These are phyloP conservation scores for Aegithalos caudatus DNA, from an alignment of 2,113 vertebrate species.

Conservation along the genomic window DNA sequence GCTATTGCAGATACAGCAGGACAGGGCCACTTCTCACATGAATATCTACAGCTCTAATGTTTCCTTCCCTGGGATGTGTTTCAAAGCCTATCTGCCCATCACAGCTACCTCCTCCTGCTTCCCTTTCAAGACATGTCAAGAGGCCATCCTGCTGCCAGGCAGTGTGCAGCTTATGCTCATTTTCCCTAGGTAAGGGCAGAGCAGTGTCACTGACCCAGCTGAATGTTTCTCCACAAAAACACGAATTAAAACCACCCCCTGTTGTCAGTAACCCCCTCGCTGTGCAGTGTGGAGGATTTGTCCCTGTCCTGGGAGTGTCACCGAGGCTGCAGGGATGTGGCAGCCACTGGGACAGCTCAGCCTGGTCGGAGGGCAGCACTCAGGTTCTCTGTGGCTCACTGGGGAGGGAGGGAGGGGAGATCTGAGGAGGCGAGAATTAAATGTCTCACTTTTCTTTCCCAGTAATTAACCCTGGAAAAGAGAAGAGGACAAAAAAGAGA, in stretches of 20 bases:
- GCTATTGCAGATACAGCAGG: neutral
- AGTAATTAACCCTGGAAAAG: slow-evolving; percentile 33
- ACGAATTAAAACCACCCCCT: slow-evolving; percentile 18
- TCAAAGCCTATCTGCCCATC: slow-evolving; percentile 10
- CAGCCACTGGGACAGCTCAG: neutral
- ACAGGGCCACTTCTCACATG: neutral
- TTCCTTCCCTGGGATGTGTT: neutral
- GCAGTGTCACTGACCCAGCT: neutral
- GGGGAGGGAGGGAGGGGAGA: neutral
- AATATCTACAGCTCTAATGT: neutral
- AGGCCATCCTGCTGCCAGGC: neutral
- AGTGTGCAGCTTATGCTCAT: neutral
- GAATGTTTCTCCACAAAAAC: neutral
- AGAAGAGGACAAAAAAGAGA: neutral
- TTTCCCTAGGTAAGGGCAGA: neutral
- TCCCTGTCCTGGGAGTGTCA: neutral
- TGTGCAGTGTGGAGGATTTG: neutral
- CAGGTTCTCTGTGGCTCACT: neutral
- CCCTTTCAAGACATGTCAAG: slow-evolving; percentile 14
- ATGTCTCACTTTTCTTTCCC: neutral
- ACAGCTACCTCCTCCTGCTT: neutral
- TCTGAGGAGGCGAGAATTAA: neutral
- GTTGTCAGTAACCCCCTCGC: neutral
- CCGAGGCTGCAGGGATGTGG: accelerated
- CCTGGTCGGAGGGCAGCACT: neutral